Evolutionary conservation across 2,888 invertebrate genomes (phyloP), one percentile per base, ranked within the genome.

Genomic region (Odontocolon sp.): DNA sequence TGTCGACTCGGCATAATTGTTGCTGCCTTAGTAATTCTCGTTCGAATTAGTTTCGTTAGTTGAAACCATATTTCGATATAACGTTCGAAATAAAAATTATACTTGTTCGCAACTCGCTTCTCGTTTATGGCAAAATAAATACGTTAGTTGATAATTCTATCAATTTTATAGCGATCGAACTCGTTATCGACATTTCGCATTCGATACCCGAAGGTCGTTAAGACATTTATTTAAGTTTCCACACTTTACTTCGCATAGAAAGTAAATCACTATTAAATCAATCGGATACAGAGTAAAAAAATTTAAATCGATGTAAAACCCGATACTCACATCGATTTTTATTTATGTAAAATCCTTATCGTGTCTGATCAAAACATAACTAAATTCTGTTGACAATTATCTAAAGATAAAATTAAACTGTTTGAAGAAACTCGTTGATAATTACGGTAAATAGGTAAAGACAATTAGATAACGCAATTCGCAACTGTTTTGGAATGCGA

Each of bases 1-100:
- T 73, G 83, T 77, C 59, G 66, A 81, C 79, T 78, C 78, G 47
- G 63, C 81, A 63, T 5, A 40, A 76, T 72, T 73, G 38, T 47
- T 38, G 11, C 40, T 9, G 28, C 18, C 59, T 18, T 38, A 9
- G 26, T 4, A 3, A 9, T 18, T 40, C 64, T 26, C 2, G 2
- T 70, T 36, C 11, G 16, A 69, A 31, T 3, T 21, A 4, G 14
- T 50, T 11, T 23, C 14, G 2, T 2, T 11, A 11, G 21, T 50
- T 16, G 36, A 36, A 36, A 33, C 36, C 21, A 11, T n/a, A 26
- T n/a, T 26, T 61, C 40, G 5, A 38, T 54, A 21, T 21, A 11
- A 28, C 14, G 26, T 11, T 0, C 14, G 8, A 21, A 50, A 38
- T n/a, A 28, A 38, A 45, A 61, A 3, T 47, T 33, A 16, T 8